Percentiles rank a stretch among this genome's conserved stretches.
Evolutionary conservation across 2,113 vertebrate species (phyloP).

Genomic region (Pardalotus punctatus): DNA sequence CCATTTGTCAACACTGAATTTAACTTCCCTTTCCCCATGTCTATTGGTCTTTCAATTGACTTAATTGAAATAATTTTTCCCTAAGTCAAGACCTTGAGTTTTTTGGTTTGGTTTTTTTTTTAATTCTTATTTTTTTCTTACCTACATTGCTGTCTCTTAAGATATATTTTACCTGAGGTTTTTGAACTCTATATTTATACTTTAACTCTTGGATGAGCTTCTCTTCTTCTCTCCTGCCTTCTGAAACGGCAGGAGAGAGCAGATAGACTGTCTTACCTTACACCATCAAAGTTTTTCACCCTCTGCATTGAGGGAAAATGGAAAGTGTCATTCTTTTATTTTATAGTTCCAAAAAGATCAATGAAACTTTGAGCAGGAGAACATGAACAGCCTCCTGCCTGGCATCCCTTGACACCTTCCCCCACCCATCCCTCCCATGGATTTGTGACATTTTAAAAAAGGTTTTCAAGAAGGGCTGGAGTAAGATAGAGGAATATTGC

Average conservation of each 20-base stretch:
- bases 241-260: neutral
- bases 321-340: neutral
- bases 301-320: neutral
- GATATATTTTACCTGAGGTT: neutral
- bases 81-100: neutral
- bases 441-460: neutral
- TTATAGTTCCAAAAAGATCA: slow-evolving; percentile 15
- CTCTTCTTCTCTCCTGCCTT: neutral
- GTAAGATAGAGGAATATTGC: neutral
- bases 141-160: neutral
- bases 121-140: neutral
- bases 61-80: neutral
- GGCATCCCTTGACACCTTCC: neutral
- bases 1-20: neutral
- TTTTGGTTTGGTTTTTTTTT: neutral
- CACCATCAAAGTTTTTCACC: slow-evolving; percentile 9
- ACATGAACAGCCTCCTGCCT: slow-evolving; percentile 1
- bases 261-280: neutral
- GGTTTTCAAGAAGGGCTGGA: neutral
- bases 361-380: slow-evolving; percentile 16
- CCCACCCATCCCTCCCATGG: neutral
- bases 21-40: neutral
- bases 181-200: neutral
- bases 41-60: neutral
- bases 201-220: neutral